Base-by-base conservation (phyloP, 2,797 vertebrate species). In the Myiothlypis chrysogaster region DNA sequence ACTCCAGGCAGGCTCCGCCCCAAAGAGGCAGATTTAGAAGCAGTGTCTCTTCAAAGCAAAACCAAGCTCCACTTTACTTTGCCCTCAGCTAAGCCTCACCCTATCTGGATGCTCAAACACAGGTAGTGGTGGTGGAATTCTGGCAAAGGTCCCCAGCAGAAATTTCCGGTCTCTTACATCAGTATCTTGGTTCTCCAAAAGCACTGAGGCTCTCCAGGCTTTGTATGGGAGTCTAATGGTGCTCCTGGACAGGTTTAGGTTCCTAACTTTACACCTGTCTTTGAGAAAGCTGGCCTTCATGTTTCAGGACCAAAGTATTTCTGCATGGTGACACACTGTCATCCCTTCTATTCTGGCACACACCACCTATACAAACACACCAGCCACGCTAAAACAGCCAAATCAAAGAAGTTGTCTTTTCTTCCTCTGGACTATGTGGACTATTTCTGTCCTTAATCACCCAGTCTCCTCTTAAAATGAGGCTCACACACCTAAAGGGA, bases 21-120 rank as follows among this genome's bases (percentile, higher is more conserved):
- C 88, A 9, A 79, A 90, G 57, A 84, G 41, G 83, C 91, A 90
- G 87, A 96, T 96, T 96, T 94, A 94, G 94, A 95, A 95, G 80
- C 78, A 65, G 83, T 0, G 6, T 60, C 32, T 87, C 87, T 94
- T 94, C 93, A 96, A 96, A 94, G 85, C 0, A 0, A 87, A 87
- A 24, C 14, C 0, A 2, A 0, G 3, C 49, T 90, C 49, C 1
- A 2, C 86, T 91, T 83, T 47, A 25, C 75, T 94, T 80, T 73
- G 53, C n/a, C 30, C 55, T 79, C 55, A 57, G 75, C 65, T 68
- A 47, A 83, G 75, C 61, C 63, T 75, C 37, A 50, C 76, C 64
- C 64, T 68, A 77, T 87, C 77, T 95, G 93, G 71, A 94, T 93
- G 57, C 34, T 88, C 81, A 87, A 73, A 85, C 32, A 35, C 35